phyloP scores from a whole-genome alignment of 2,113 vertebrate species.

The Hypomesus transpacificus region DNA sequence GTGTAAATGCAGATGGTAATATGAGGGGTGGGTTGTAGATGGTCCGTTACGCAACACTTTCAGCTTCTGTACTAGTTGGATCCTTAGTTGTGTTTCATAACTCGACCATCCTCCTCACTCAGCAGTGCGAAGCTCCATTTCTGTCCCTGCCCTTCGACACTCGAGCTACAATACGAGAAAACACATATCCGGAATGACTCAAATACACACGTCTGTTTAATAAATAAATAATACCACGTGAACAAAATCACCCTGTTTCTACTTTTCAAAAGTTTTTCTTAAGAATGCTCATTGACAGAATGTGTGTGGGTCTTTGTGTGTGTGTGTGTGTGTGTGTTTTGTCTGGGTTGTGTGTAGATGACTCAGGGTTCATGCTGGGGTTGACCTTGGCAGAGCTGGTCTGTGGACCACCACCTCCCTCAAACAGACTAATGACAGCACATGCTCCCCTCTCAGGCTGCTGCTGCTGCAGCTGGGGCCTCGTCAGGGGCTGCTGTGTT shows the following conservation, averaged over 20 bases:
- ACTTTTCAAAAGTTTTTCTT: background rate
- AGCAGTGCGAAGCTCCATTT: constrained; percentile 50
- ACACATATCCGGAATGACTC: constrained; percentile 34
- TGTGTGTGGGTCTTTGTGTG: constrained; percentile 1
- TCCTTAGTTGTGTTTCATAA: constrained; percentile 61
- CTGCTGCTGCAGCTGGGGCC: background rate
- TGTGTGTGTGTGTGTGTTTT: background rate
- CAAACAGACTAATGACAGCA: background rate
- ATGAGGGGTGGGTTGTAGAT: constrained; percentile 59
- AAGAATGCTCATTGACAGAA: background rate
- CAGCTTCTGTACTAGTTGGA: constrained; percentile 47
- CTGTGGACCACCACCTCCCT: background rate
- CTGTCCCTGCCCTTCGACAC: constrained; percentile 44
- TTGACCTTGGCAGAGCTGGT: constrained; percentile 6
- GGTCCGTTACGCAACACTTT: constrained; percentile 69
- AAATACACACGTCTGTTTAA: background rate
- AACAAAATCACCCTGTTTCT: background rate
- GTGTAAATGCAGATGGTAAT: constrained; percentile 66
- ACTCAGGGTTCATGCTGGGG: background rate
- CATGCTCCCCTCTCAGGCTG: background rate
- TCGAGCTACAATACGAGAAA: constrained; percentile 13
- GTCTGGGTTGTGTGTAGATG: background rate
- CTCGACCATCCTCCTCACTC: constrained; percentile 45
- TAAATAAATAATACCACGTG: background rate
- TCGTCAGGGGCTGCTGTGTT: background rate